phyloP scores from a whole-genome alignment of 2,797 vertebrate species.

The Echiichthys vipera region DNA sequence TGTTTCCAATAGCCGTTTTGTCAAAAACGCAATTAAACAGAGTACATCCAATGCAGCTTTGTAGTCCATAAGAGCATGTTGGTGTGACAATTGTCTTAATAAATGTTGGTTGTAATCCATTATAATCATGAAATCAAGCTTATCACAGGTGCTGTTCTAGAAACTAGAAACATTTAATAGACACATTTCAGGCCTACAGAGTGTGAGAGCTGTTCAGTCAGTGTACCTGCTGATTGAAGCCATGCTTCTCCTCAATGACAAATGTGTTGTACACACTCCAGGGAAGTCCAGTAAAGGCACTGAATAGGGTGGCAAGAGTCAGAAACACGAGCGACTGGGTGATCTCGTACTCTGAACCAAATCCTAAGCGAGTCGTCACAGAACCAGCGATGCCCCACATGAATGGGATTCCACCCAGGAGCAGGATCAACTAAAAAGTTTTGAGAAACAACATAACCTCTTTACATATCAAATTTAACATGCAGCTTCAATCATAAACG shows the following conservation, averaged over 20 bases:
- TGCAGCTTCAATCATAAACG: background rate
- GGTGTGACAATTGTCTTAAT: background rate
- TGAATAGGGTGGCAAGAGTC: constrained; percentile 94
- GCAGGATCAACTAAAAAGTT: constrained; percentile 90
- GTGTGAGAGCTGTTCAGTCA: background rate
- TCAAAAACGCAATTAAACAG: background rate
- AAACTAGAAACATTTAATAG: background rate
- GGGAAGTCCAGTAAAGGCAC: constrained; percentile 94
- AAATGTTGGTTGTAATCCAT: too few species aligned
- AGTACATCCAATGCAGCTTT: background rate
- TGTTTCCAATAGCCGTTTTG: background rate
- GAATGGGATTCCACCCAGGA: constrained; percentile 96
- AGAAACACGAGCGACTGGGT: constrained; percentile 93
- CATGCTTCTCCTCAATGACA: constrained; percentile 98
- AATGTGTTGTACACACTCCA: constrained; percentile 99
- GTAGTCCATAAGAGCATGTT: background rate
- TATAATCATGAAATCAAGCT: background rate
- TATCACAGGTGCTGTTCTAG: background rate
- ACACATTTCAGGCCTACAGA: background rate
- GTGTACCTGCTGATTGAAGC: constrained; percentile 97
- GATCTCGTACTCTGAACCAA: constrained; percentile 94
- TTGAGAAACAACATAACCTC: background rate
- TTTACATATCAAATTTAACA: background rate
- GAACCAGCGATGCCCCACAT: constrained; percentile 91
- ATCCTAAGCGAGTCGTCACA: constrained; percentile 86